Evolutionary conservation across 2,888 invertebrate genomes (phyloP).

Genomic region (Dynastes grantii): DNA sequence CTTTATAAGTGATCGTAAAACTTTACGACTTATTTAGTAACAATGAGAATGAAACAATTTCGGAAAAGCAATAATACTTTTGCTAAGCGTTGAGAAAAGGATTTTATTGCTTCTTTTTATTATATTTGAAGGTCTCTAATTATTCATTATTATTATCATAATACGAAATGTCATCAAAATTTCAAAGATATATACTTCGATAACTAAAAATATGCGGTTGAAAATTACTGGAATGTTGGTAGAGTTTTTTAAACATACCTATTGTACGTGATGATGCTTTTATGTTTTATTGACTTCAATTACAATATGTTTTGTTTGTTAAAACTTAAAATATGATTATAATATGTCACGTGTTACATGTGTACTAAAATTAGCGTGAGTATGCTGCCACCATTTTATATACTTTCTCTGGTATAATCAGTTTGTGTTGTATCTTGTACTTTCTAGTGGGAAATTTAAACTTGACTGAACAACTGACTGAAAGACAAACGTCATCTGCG

Average conservation of each 20-base stretch:
- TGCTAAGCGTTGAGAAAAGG: background rate
- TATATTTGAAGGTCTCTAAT: constrained; percentile 4
- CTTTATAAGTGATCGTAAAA: background rate
- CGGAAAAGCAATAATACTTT: constrained; percentile 8
- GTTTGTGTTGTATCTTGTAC: no score
- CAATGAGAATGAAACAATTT: constrained; percentile 20
- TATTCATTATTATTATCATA: background rate
- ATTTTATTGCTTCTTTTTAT: constrained; percentile 18
- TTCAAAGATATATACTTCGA: background rate
- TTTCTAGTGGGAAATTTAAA: no score
- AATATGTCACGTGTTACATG: no score
- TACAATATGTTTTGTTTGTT: no score
- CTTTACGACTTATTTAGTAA: constrained; percentile 16
- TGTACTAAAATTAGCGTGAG: no score
- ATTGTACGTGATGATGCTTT: no score
- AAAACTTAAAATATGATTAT: background rate
- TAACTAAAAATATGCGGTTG: background rate
- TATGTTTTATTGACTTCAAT: no score
- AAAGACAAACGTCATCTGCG: no score
- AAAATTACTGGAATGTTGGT: background rate
- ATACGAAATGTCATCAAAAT: background rate
- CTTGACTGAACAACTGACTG: no score
- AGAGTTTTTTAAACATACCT: no score
- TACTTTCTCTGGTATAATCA: no score
- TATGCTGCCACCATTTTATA: no score